Conservation (phyloP, 2,888 invertebrate genomes). For the Dichetophora obliterata region DNA sequence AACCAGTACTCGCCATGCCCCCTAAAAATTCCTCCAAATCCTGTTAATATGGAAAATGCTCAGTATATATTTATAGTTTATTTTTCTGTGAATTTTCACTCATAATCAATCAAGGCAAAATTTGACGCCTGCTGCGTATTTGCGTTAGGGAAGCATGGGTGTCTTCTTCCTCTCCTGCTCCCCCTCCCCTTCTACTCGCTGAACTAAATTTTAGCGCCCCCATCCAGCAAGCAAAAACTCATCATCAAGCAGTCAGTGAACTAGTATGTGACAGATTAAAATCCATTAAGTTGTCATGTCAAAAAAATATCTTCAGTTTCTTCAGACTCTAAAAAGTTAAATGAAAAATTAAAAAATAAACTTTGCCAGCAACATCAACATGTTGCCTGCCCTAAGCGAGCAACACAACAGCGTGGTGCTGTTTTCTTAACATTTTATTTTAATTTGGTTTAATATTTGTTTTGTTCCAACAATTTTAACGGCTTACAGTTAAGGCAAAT, state of each 20-base stretch:
- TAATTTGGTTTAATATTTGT: too few species aligned
- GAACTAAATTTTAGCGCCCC: neutral
- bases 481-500: too few species aligned
- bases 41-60: neutral
- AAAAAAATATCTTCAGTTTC: constrained; percentile 30
- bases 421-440: neutral
- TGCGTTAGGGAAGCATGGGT: neutral
- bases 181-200: neutral
- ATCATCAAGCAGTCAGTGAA: constrained; percentile 48
- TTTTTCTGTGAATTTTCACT: constrained; percentile 46
- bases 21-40: neutral
- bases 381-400: neutral
- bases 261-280: constrained; percentile 64
- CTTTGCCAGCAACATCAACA: too few species aligned
- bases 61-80: constrained; percentile 36
- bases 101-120: constrained; percentile 49
- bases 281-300: constrained; percentile 65
- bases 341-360: too few species aligned
- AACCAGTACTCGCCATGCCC: neutral
- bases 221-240: constrained; percentile 47
- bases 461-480: too few species aligned
- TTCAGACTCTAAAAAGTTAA: neutral
- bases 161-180: neutral
- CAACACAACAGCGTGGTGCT: neutral
- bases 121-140: constrained; percentile 28